Conservation (phyloP, 2,888 invertebrate genomes). For the Mesochorus sp. region DNA sequence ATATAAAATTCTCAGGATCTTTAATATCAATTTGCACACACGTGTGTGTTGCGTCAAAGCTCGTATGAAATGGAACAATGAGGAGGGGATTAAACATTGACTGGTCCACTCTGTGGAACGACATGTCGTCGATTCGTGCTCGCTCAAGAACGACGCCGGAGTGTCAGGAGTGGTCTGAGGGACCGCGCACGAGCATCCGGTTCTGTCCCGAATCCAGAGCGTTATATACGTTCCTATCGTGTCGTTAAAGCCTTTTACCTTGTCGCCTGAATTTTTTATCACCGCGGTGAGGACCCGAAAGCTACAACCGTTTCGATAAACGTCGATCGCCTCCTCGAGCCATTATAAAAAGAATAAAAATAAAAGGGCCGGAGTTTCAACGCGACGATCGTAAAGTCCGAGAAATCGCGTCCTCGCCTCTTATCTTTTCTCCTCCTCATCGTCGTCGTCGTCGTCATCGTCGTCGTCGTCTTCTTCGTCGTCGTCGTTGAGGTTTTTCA, state of each 20-base stretch:
- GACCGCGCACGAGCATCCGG: slow-evolving; percentile 44
- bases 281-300: slow-evolving; percentile 10
- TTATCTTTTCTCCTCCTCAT: not conserved
- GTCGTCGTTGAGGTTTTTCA: slow-evolving; percentile 2
- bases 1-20: too few species aligned
- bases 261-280: slow-evolving; percentile 62
- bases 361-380: slow-evolving; percentile 49
- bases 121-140: slow-evolving; percentile 46
- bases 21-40: too few species aligned
- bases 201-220: slow-evolving; percentile 47
- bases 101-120: slow-evolving; percentile 21
- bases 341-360: slow-evolving; percentile 46
- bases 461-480: not conserved
- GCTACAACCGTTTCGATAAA: slow-evolving; percentile 51
- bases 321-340: slow-evolving; percentile 52
- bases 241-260: slow-evolving; percentile 68
- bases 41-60: too few species aligned
- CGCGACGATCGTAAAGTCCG: slow-evolving; percentile 55
- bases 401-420: slow-evolving; percentile 46
- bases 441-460: slow-evolving; percentile 10
- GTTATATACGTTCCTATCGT: slow-evolving; percentile 35
- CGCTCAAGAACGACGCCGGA: slow-evolving; percentile 44
- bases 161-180: slow-evolving; percentile 21
- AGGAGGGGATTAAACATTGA: too few species aligned
- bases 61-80: too few species aligned